Percentiles rank a stretch among this genome's conserved stretches.
Conservation (phyloP, 1,140 invertebrate species). For the Drosophila bocki region DNA sequence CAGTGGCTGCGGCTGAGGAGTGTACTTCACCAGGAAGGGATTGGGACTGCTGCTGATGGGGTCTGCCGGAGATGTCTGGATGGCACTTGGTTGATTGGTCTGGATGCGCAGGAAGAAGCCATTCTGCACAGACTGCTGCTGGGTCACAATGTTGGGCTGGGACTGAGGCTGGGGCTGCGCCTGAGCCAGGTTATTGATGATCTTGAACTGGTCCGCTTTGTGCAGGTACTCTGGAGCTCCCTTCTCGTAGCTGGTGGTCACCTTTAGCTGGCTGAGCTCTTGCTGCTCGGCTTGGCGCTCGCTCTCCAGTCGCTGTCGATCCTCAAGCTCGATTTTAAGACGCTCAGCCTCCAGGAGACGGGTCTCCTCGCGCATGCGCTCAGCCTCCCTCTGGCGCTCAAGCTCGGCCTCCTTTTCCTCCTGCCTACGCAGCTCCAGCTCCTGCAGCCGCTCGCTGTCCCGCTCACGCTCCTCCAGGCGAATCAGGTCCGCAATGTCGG, state of each 20-base stretch:
- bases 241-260: slow-evolving; percentile 12
- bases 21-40: slow-evolving; percentile 69
- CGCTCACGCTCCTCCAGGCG: slow-evolving; percentile 56
- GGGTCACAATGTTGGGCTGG: slow-evolving; percentile 33
- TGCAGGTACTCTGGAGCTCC: slow-evolving; percentile 11
- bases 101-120: slow-evolving; percentile 74
- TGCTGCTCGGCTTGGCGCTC: slow-evolving; percentile 51
- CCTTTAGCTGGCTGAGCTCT: slow-evolving; percentile 24
- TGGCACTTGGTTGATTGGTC: slow-evolving; percentile 31
- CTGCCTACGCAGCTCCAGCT: slow-evolving; percentile 50
- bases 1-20: slow-evolving; percentile 8
- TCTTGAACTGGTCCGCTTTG: slow-evolving; percentile 32
- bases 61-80: neutral
- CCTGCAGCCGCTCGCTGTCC: slow-evolving; percentile 46
- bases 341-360: slow-evolving; percentile 56
- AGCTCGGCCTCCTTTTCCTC: slow-evolving; percentile 54
- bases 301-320: slow-evolving; percentile 46
- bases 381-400: slow-evolving; percentile 53
- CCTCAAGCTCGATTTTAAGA: slow-evolving; percentile 52
- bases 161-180: slow-evolving; percentile 6
- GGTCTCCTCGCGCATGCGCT: slow-evolving; percentile 58
- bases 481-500: slow-evolving; percentile 57
- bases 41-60: slow-evolving; percentile 36
- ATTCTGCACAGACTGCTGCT: slow-evolving; percentile 73
- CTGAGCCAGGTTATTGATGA: slow-evolving; percentile 26